These are phyloP conservation scores for Oeneis ivallda DNA, from an alignment of 2,888 invertebrate genomes.

Conservation along the genomic window DNA sequence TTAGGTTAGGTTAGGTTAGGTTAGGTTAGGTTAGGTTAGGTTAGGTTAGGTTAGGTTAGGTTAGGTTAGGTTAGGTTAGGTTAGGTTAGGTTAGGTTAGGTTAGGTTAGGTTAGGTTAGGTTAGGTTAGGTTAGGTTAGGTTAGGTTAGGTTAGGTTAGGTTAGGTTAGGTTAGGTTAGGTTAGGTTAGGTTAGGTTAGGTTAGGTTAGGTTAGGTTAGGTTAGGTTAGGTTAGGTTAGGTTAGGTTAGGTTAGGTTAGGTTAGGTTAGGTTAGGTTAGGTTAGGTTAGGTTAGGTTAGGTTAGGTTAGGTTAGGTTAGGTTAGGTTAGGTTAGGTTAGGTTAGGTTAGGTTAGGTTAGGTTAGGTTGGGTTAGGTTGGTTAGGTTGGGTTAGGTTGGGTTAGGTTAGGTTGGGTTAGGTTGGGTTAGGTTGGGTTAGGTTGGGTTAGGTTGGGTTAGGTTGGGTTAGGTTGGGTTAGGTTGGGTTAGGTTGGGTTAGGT, in stretches of 20 bases:
- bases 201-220: constrained; percentile 12
- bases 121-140: constrained; percentile 12
- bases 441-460: constrained; percentile 7
- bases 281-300: constrained; percentile 12
- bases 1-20: constrained; percentile 2
- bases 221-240: constrained; percentile 12
- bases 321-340: constrained; percentile 12
- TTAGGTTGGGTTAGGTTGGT: constrained; percentile 21
- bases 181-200: constrained; percentile 12
- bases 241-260: constrained; percentile 12
- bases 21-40: neutral
- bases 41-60: constrained; percentile 13
- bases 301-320: constrained; percentile 12
- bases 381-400: constrained; percentile 21
- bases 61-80: constrained; percentile 24
- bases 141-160: constrained; percentile 12
- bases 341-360: constrained; percentile 12
- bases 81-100: constrained; percentile 19
- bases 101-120: constrained; percentile 12
- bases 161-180: constrained; percentile 12
- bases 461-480: constrained; percentile 19
- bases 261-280: constrained; percentile 12
- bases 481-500: constrained; percentile 7
- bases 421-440: constrained; percentile 13
- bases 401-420: constrained; percentile 2